A percentile compares a stretch with the other conserved stretches of the same genome.
Conservation (phyloP, 2,797 vertebrate species). For the Crenichthys baileyi region DNA sequence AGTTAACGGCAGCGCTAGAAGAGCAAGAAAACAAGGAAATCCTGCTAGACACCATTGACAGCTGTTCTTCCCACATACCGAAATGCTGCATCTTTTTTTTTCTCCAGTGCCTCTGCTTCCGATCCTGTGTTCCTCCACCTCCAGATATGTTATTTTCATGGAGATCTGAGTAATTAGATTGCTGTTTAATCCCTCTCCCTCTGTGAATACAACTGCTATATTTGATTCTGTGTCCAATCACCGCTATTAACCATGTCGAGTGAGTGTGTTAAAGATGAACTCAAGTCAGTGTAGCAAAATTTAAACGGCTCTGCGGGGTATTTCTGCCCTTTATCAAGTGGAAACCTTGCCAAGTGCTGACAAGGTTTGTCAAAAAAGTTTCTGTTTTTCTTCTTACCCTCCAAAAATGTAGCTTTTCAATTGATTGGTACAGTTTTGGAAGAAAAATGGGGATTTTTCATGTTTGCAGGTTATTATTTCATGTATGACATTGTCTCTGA, state of each 20-base stretch:
- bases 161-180: conserved; percentile 81
- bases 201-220: conserved; percentile 76
- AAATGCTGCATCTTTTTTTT: conserved; percentile 38
- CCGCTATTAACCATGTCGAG: conserved; percentile 61
- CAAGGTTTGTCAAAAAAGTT: conserved; percentile 39
- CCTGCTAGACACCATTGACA: conserved; percentile 26
- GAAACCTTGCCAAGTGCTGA: conserved; percentile 42
- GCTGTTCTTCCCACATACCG: conserved; percentile 35
- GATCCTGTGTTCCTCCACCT: conserved; percentile 60
- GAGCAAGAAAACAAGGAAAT: conserved; percentile 7
- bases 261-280: conserved; percentile 58
- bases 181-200: conserved; percentile 76
- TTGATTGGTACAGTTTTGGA: conserved; percentile 37
- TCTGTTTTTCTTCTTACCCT: conserved; percentile 39
- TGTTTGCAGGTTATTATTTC: conserved; percentile 16
- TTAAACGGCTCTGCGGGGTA: conserved; percentile 42
- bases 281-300: conserved; percentile 63
- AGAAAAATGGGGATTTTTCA: conserved; percentile 28
- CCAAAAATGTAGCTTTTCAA: conserved; percentile 30
- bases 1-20: not conserved
- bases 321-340: conserved; percentile 45
- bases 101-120: conserved; percentile 33
- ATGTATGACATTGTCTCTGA: not conserved
- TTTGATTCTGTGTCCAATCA: conserved; percentile 80
- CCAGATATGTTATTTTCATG: conserved; percentile 76